These are phyloP conservation scores for Phalacrocorax aristotelis DNA, from an alignment of 2,113 vertebrate genomes.

Conservation along the genomic window DNA sequence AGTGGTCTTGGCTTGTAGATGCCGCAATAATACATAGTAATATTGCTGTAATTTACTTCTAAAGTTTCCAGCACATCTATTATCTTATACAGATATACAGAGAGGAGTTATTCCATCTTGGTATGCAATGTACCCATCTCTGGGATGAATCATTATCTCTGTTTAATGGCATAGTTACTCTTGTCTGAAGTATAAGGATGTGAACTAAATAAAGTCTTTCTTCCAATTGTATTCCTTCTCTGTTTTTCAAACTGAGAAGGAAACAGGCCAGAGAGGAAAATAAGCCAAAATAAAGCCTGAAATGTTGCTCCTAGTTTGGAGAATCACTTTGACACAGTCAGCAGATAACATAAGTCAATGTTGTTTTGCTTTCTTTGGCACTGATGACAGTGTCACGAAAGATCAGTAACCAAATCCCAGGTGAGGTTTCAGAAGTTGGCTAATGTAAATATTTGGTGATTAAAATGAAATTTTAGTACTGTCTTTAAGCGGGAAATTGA, in stretches of 20 bases:
- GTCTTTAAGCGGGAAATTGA: neutral
- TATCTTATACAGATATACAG: neutral
- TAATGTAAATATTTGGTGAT: neutral
- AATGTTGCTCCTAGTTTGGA: neutral
- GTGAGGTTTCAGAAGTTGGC: neutral
- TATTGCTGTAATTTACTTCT: neutral
- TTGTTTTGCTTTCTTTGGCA: neutral
- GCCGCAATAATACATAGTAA: neutral
- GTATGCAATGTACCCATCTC: neutral
- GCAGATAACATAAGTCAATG: neutral
- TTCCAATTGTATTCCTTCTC: neutral
- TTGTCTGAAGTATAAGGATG: neutral
- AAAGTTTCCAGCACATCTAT: neutral
- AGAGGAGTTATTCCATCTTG: neutral
- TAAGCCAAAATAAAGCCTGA: neutral
- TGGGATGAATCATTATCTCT: neutral
- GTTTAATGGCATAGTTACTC: neutral
- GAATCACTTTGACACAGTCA: neutral
- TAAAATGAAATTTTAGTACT: neutral
- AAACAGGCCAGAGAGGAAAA: neutral
- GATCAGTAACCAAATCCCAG: neutral
- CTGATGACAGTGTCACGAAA: neutral
- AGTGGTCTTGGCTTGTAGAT: neutral
- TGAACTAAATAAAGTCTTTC: neutral
- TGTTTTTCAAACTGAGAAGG: neutral